A percentile compares a stretch with the other conserved stretches of the same genome.
Conservation (phyloP, 2,113 vertebrate genomes). For the Dasyornis broadbenti region DNA sequence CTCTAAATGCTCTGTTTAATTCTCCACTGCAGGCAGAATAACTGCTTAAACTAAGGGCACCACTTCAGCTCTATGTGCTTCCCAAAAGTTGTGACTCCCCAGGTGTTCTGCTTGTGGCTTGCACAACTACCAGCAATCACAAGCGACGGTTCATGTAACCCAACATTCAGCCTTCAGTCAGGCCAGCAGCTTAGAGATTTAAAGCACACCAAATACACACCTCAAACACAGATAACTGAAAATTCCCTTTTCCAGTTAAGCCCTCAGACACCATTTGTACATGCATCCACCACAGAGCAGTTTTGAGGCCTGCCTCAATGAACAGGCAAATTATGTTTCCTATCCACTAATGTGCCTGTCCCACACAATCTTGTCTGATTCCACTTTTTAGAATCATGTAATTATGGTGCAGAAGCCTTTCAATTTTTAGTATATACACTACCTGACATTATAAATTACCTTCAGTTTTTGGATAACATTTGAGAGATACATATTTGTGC, state of each 20-base stretch:
- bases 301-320: neutral
- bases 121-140: neutral
- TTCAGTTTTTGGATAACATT: neutral
- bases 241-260: neutral
- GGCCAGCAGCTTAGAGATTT: neutral
- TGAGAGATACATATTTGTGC: neutral
- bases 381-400: neutral
- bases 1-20: neutral
- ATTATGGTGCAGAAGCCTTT: neutral
- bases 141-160: rapidly evolving
- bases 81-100: neutral
- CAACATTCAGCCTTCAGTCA: neutral
- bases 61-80: neutral
- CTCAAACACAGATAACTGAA: neutral
- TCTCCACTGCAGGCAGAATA: neutral
- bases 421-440: neutral
- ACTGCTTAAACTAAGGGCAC: neutral
- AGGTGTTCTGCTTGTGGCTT: neutral
- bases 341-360: neutral
- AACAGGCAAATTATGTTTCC: neutral
- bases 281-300: neutral
- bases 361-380: neutral
- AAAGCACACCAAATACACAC: neutral
- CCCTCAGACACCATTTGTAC: neutral
- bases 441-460: neutral